Percentiles rank a stretch among this genome's conserved stretches.
Conservation (phyloP, 2,113 vertebrate genomes). For the Aldabrachelys gigantea region DNA sequence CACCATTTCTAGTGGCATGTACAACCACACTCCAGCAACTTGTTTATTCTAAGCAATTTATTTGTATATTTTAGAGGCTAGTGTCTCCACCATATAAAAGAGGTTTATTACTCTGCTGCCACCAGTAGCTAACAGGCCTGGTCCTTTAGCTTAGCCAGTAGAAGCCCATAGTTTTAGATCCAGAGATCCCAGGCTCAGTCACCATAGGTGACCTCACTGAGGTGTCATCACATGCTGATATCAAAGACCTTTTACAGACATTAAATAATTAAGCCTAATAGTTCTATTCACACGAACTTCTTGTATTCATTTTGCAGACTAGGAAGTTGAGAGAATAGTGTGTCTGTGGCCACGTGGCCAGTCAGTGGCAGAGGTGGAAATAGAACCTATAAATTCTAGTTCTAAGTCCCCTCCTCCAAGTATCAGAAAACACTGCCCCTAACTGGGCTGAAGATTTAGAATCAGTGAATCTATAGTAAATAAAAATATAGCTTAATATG, state of each 20-base stretch:
- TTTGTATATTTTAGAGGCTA: not conserved
- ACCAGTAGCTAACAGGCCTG: not conserved
- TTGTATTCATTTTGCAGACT: not conserved
- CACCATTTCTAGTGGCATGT: not conserved
- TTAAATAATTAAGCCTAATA: not conserved
- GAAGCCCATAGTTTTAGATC: not conserved
- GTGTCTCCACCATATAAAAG: not conserved
- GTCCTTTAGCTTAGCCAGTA: not conserved
- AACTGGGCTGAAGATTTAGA: not conserved
- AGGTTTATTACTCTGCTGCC: not conserved
- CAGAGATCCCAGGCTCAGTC: not conserved
- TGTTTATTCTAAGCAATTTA: not conserved
- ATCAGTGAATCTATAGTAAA: not conserved
- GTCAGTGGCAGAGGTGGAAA: not conserved
- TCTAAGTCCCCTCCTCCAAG: not conserved
- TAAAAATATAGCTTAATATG: conserved; percentile 5
- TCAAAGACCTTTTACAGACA: not conserved
- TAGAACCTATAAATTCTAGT: not conserved
- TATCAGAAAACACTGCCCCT: not conserved
- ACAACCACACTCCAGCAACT: not conserved
- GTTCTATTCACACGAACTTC: not conserved
- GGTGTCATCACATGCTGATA: not conserved
- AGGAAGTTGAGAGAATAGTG: not conserved
- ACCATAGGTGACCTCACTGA: not conserved
- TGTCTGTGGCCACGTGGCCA: not conserved